phyloP scores from a whole-genome alignment of 1,140 invertebrate genomes.

The Diorhabda elongata region DNA sequence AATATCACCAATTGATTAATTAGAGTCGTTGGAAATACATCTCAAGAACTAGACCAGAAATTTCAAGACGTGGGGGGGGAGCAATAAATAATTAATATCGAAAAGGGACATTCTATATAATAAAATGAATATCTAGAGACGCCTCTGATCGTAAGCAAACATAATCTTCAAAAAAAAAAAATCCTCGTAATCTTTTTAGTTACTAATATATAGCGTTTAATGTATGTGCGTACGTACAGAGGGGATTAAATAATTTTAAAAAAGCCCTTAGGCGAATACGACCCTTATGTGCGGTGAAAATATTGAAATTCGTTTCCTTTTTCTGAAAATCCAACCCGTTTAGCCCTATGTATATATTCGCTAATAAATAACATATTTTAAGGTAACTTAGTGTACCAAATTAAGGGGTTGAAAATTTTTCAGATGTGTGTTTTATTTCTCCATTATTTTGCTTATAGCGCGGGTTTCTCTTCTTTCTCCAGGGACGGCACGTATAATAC shows the following conservation, averaged over 20 bases:
- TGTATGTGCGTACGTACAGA: slow-evolving; percentile 32
- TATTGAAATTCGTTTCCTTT: slow-evolving; percentile 30
- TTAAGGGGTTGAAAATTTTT: slow-evolving; percentile 37
- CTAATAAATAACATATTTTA: slow-evolving; percentile 38
- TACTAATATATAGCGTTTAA: slow-evolving; percentile 35
- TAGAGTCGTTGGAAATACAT: too few relatives aligned
- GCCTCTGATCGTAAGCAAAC: slow-evolving; percentile 7
- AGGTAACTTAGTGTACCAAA: slow-evolving; percentile 36
- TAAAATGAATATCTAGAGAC: too few relatives aligned
- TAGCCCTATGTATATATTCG: slow-evolving; percentile 19
- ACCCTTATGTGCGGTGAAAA: slow-evolving; percentile 25
- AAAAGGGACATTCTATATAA: too few relatives aligned
- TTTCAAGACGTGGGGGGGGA: too few relatives aligned
- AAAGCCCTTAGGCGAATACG: slow-evolving; percentile 27
- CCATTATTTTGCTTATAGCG: slow-evolving; percentile 15
- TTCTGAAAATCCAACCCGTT: slow-evolving; percentile 29
- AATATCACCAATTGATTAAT: too few relatives aligned
- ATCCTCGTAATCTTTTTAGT: slow-evolving; percentile 36
- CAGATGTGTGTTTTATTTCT: slow-evolving; percentile 29
- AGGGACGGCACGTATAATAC: not conserved
- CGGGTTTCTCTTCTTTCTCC: slow-evolving; percentile 3
- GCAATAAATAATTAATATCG: too few relatives aligned
- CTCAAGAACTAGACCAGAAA: too few relatives aligned
- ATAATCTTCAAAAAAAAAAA: slow-evolving; percentile 11
- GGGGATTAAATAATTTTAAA: slow-evolving; percentile 35